A percentile compares a stretch with the other conserved stretches of the same genome.
Conservation (phyloP, 2,113 vertebrate species). For the Sylvilagus bachmani region DNA sequence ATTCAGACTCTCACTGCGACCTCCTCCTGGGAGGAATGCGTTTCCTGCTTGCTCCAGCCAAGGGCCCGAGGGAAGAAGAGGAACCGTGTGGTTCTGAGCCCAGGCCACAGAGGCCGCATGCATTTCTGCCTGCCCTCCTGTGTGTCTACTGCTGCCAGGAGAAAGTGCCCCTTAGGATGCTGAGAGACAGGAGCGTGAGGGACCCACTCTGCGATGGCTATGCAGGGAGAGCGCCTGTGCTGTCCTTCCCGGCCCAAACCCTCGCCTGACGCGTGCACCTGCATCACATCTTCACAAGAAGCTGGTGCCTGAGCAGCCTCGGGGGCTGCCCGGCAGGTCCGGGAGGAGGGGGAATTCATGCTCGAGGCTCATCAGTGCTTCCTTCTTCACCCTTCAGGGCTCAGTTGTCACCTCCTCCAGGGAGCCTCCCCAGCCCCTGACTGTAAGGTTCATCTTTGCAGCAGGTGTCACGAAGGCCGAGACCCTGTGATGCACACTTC, state of each 20-base stretch:
- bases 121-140: neutral
- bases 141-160: neutral
- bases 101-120: neutral
- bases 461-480: too few relatives aligned
- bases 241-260: neutral
- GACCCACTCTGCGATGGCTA: neutral
- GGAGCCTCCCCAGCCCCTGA: neutral
- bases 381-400: neutral
- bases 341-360: neutral
- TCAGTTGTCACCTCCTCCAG: neutral
- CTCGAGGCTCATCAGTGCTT: neutral
- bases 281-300: neutral
- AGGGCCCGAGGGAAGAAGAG: neutral
- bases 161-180: neutral
- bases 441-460: too few relatives aligned
- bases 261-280: neutral
- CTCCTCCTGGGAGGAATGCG: neutral
- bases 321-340: neutral
- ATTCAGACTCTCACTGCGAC: too few relatives aligned
- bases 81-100: neutral
- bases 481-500: neutral
- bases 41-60: neutral
- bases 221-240: neutral
- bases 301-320: neutral
- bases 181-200: neutral